Conservation (phyloP, 2,113 vertebrate genomes). For the Perognathus longimembris region DNA sequence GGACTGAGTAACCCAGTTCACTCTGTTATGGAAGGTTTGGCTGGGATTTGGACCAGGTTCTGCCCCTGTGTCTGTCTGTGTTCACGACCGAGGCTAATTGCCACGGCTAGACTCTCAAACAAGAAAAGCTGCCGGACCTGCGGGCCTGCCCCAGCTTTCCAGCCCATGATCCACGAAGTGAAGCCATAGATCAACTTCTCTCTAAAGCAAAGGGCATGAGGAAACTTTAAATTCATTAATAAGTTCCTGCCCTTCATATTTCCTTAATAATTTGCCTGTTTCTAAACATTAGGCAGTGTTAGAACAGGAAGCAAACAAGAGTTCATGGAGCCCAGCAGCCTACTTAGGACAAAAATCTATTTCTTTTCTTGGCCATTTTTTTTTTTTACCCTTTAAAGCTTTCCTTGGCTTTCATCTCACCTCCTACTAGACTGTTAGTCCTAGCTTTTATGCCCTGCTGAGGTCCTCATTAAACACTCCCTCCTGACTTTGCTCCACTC, state of each 20-base stretch:
- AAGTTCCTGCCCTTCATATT: background rate
- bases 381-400: background rate
- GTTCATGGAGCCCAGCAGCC: background rate
- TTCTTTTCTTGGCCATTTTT: background rate
- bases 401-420: background rate
- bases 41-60: background rate
- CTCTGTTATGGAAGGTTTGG: background rate
- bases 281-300: background rate
- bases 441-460: background rate
- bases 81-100: background rate
- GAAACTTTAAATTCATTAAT: background rate
- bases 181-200: background rate
- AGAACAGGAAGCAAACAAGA: background rate
- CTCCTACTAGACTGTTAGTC: rapidly evolving
- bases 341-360: background rate
- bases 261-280: background rate
- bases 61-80: rapidly evolving
- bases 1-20: background rate
- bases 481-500: background rate
- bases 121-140: background rate
- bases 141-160: background rate
- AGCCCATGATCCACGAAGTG: background rate
- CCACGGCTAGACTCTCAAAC: background rate
- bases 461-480: background rate
- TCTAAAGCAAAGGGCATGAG: background rate